These are phyloP conservation scores for Melinaea menophilus DNA, from an alignment of 2,888 invertebrate genomes.

Conservation along the genomic window DNA sequence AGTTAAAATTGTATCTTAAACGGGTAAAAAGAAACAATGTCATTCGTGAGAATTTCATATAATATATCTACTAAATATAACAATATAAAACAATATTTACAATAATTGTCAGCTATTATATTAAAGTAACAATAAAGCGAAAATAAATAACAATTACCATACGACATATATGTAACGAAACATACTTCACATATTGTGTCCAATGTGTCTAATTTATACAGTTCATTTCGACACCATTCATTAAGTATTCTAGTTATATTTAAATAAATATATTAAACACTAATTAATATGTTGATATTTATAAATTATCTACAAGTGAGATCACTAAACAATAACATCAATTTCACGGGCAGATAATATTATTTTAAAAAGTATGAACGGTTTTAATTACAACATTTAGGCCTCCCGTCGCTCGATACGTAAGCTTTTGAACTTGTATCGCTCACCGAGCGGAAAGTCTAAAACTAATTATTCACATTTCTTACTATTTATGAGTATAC, in stretches of 20 bases:
- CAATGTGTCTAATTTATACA: slow-evolving; percentile 22
- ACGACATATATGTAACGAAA: slow-evolving; percentile 17
- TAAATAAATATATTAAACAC: slow-evolving; percentile 30
- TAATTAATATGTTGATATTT: slow-evolving; percentile 24
- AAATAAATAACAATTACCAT: slow-evolving; percentile 67
- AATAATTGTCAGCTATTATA: slow-evolving; percentile 46
- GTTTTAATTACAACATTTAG: slow-evolving; percentile 17
- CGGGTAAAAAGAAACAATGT: slow-evolving; percentile 9
- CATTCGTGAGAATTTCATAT: slow-evolving; percentile 12
- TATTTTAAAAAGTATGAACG: slow-evolving; percentile 3
- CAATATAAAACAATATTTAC: slow-evolving; percentile 70
- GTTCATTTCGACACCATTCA: slow-evolving; percentile 1
- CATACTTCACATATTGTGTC: slow-evolving; percentile 12
- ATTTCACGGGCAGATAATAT: slow-evolving; percentile 11
- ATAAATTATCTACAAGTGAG: slow-evolving; percentile 52
- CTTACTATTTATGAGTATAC: not conserved
- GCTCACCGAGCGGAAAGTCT: not conserved
- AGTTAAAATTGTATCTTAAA: not conserved
- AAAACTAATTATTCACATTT: not conserved
- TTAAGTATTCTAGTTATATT: slow-evolving; percentile 12
- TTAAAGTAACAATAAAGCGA: slow-evolving; percentile 52
- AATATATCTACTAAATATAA: slow-evolving; percentile 40
- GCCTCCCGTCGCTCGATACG: slow-evolving; percentile 27
- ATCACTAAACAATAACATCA: slow-evolving; percentile 45
- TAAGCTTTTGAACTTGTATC: not conserved